These are phyloP conservation scores for Aselliscus stoliczkanus DNA, from an alignment of 2,797 vertebrate species.

Conservation along the genomic window DNA sequence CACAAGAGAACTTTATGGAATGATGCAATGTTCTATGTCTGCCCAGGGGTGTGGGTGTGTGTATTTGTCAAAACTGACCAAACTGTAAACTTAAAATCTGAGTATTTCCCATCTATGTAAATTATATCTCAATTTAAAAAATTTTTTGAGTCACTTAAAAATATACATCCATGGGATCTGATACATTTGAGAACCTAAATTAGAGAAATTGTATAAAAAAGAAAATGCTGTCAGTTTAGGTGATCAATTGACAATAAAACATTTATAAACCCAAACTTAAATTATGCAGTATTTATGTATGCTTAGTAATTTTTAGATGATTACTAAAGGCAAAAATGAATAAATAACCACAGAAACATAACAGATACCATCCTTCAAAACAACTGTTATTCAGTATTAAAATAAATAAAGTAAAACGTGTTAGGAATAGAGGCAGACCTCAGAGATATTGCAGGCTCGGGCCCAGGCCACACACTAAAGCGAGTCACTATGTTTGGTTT, in stretches of 20 bases:
- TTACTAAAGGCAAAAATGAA: slow-evolving; percentile 9
- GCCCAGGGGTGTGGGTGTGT: not conserved
- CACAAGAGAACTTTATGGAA: not conserved
- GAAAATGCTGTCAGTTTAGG: not conserved
- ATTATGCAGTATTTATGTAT: not conserved
- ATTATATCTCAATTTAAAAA: not conserved
- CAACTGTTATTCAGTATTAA: not conserved
- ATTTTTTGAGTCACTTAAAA: not conserved
- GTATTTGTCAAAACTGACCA: not conserved
- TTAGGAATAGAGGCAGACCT: not conserved
- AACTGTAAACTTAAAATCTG: not conserved
- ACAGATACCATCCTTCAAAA: not conserved
- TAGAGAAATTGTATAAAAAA: not conserved
- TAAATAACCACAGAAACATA: slow-evolving; percentile 1
- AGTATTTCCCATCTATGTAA: not conserved
- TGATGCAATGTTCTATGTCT: not conserved
- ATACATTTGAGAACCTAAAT: not conserved
- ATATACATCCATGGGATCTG: not conserved
- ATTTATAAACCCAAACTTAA: not conserved
- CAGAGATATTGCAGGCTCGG: no score
- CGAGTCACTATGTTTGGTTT: no score
- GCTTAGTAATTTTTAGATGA: not conserved
- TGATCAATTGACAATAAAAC: not conserved
- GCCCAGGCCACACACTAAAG: no score
- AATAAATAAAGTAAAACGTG: not conserved